Percentiles rank a stretch among this genome's conserved stretches.
These are phyloP conservation scores for Sisyra nigra DNA, from an alignment of 2,888 invertebrate species.

Conservation along the genomic window DNA sequence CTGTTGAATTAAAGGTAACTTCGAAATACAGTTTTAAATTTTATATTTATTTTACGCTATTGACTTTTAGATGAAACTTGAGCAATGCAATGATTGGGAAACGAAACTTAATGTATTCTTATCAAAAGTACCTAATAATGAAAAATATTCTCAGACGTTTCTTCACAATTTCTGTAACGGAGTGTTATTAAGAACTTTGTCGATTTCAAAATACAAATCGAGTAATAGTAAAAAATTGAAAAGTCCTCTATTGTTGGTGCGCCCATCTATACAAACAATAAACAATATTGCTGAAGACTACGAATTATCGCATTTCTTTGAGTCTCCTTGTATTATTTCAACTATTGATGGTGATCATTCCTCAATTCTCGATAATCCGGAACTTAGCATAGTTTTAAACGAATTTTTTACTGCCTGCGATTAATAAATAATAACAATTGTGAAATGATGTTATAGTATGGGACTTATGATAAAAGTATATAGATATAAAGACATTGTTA, in stretches of 20 bases:
- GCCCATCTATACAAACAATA: conserved; percentile 40
- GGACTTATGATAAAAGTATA: too few relatives aligned
- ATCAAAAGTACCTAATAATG: not conserved
- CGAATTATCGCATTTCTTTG: conserved; percentile 40
- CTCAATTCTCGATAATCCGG: conserved; percentile 43
- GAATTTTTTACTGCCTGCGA: conserved; percentile 20
- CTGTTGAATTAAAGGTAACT: too few relatives aligned
- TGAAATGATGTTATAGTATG: too few relatives aligned
- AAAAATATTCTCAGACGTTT: not conserved
- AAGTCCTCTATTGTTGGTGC: conserved; percentile 41
- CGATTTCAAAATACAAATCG: conserved; percentile 17
- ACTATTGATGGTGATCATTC: conserved; percentile 57
- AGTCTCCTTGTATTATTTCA: conserved; percentile 37
- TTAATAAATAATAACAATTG: too few relatives aligned
- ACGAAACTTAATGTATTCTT: too few relatives aligned
- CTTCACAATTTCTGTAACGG: not conserved
- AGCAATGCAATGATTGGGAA: too few relatives aligned
- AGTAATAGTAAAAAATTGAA: conserved; percentile 21
- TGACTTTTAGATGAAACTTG: too few relatives aligned
- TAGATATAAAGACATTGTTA: too few relatives aligned
- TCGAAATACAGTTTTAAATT: too few relatives aligned
- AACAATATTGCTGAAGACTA: conserved; percentile 44
- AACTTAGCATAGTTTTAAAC: too few relatives aligned
- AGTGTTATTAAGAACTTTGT: not conserved
- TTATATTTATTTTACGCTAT: too few relatives aligned